phyloP scores from a whole-genome alignment of 2,888 invertebrate genomes.

The Zelleria hepariella region DNA sequence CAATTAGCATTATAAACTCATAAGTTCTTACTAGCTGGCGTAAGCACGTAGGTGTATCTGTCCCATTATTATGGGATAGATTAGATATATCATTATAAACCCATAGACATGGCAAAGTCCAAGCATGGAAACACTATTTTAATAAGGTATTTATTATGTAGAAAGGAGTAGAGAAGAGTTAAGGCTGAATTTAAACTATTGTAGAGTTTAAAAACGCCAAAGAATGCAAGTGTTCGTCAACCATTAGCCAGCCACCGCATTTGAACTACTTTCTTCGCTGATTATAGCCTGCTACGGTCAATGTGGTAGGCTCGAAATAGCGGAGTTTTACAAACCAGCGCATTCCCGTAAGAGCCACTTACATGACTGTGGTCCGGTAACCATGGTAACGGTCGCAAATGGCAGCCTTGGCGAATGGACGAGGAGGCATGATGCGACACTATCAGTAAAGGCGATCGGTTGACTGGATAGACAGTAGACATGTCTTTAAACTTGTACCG shows the following conservation, averaged over 20 bases:
- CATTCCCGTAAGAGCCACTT: background rate
- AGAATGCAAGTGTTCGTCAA: background rate
- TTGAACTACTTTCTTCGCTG: background rate
- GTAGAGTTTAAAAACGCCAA: background rate
- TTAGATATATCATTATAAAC: too few species aligned
- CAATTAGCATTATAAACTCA: too few species aligned
- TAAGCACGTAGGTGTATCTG: too few species aligned
- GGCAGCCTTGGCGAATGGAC: background rate
- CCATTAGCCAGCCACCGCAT: background rate
- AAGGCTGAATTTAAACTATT: too few species aligned
- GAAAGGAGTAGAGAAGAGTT: too few species aligned
- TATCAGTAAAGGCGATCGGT: background rate
- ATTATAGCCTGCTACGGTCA: background rate
- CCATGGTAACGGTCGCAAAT: background rate
- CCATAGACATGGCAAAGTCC: too few species aligned
- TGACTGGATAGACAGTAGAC: background rate
- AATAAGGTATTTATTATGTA: too few species aligned
- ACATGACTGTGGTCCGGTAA: background rate
- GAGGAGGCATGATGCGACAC: background rate
- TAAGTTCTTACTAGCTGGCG: too few species aligned
- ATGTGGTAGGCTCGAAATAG: background rate
- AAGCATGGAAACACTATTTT: too few species aligned
- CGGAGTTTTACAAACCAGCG: background rate
- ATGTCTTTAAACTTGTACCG: too few species aligned
- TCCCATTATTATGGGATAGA: too few species aligned